These are phyloP conservation scores for Lithophane ornitopus DNA, from an alignment of 2,888 invertebrate genomes.

Conservation along the genomic window DNA sequence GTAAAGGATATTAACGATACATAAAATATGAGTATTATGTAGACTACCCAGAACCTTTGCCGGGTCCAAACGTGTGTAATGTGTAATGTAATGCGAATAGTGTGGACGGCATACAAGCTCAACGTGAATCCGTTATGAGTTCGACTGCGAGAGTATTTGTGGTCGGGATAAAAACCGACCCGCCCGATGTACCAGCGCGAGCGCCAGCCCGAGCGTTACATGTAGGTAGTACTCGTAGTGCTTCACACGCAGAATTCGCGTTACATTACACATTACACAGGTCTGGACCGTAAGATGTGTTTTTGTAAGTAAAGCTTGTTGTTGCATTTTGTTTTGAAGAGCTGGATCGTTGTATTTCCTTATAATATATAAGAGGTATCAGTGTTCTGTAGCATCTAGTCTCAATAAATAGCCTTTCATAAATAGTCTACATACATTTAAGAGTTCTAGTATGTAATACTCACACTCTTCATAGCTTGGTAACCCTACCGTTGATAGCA, in stretches of 20 bases:
- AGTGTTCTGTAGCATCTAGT: neutral
- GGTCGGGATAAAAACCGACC: neutral
- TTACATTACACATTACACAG: neutral
- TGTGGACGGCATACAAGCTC: neutral
- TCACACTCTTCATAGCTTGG: neutral
- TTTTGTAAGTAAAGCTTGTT: neutral
- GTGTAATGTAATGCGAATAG: neutral
- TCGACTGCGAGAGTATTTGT: neutral
- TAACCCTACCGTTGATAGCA: conserved; percentile 39
- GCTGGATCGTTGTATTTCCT: neutral
- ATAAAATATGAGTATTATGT: neutral
- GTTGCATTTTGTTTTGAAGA: neutral
- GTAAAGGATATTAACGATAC: neutral
- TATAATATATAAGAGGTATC: neutral
- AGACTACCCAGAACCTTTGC: neutral
- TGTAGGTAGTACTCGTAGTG: neutral
- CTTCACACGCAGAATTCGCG: neutral
- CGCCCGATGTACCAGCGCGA: neutral
- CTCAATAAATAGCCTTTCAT: neutral
- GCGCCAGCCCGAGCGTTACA: neutral
- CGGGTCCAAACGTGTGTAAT: neutral
- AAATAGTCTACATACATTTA: neutral
- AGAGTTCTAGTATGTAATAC: neutral
- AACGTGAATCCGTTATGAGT: neutral
- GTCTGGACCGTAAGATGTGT: neutral